phyloP scores from a whole-genome alignment of 2,888 invertebrate genomes.

The Nymphalis urticae region DNA sequence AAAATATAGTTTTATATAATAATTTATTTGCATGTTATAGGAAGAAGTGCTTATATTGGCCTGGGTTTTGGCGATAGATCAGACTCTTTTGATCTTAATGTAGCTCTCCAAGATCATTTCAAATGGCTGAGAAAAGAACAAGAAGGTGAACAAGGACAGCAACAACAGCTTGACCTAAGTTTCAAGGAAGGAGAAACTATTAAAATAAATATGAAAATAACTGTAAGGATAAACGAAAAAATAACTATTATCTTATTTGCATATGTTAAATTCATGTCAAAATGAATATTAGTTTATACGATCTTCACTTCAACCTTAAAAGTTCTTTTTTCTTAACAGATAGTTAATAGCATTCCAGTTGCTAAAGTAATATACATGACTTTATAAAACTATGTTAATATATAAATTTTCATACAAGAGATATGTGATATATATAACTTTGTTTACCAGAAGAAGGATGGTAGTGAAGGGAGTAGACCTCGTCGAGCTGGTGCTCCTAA shows the following conservation, averaged over 20 bases:
- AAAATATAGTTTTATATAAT: not conserved
- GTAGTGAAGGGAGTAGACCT: conserved; percentile 87
- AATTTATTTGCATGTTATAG: conserved; percentile 64
- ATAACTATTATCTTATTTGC: conserved; percentile 7
- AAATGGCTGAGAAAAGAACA: conserved; percentile 95
- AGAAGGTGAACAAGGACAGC: conserved; percentile 87
- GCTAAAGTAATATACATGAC: too few relatives aligned
- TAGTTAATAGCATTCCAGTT: too few relatives aligned
- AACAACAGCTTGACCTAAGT: conserved; percentile 93
- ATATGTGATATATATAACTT: conserved; percentile 17
- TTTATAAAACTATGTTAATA: too few relatives aligned
- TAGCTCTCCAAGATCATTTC: conserved; percentile 98
- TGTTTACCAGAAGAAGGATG: conserved; percentile 90
- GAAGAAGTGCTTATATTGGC: conserved; percentile 96
- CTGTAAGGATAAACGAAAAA: conserved; percentile 79
- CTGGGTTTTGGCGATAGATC: conserved; percentile 98
- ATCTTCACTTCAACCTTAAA: too few relatives aligned
- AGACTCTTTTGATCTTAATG: conserved; percentile 99
- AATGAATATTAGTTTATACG: too few relatives aligned
- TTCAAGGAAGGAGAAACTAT: conserved; percentile 99
- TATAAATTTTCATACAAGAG: too few relatives aligned
- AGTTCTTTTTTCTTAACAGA: too few relatives aligned
- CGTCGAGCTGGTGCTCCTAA: conserved; percentile 74
- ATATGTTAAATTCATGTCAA: not conserved
- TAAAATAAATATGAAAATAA: conserved; percentile 98